Percentiles rank a stretch among this genome's conserved stretches.
phyloP scores from a whole-genome alignment of 2,797 vertebrate species.

The Gallirallus australis region DNA sequence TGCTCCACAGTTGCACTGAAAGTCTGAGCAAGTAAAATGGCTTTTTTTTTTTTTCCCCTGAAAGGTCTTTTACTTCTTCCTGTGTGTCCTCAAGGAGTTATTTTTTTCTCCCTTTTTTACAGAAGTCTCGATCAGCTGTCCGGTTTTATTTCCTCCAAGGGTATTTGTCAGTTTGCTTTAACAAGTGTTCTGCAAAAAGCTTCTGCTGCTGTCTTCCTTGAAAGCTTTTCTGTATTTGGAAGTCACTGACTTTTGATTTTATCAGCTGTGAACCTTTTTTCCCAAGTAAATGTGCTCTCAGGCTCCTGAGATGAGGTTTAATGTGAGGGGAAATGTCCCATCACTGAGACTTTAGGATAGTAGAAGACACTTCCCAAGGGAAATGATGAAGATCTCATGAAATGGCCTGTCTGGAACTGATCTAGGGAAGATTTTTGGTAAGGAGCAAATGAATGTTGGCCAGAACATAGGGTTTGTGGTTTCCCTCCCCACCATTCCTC shows the following conservation, averaged over 20 bases:
- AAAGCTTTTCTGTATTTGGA: background rate
- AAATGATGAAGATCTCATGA: background rate
- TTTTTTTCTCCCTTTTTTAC: background rate
- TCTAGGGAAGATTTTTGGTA: background rate
- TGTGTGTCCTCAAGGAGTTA: background rate
- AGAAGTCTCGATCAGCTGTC: background rate
- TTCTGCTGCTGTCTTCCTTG: background rate
- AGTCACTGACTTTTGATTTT: background rate
- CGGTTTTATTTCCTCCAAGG: conserved; percentile 16
- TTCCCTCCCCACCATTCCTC: background rate
- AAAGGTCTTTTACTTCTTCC: conserved; percentile 10
- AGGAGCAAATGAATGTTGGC: background rate
- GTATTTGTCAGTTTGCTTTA: background rate
- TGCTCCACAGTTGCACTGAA: background rate
- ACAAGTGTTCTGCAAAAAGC: background rate
- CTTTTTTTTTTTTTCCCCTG: conserved; percentile 21
- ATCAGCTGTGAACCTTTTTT: background rate
- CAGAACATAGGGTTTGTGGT: rapidly evolving
- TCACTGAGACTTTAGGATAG: background rate
- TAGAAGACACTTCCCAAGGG: background rate
- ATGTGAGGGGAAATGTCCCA: background rate
- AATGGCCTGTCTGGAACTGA: background rate
- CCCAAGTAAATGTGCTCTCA: background rate
- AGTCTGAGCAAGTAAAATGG: background rate
- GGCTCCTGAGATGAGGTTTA: background rate